A percentile compares a stretch with the other conserved stretches of the same genome.
Conservation (phyloP, 64 coral and sea anemone species). For the Cladopsammia gracilis region DNA sequence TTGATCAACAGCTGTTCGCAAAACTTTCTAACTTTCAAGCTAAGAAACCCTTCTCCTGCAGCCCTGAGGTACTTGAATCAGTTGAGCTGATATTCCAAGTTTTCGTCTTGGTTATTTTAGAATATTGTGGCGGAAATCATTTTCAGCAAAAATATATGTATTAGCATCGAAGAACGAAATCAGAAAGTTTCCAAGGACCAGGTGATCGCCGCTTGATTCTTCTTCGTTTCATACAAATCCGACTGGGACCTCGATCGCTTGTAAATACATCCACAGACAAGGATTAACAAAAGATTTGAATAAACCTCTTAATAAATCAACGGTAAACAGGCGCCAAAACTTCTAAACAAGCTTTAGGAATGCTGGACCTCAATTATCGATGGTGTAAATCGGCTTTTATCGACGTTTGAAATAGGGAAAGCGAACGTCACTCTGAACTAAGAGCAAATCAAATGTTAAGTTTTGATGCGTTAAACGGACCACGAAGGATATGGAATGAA, state of each 20-base stretch:
- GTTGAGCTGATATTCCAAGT: no score
- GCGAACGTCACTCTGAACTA: neutral
- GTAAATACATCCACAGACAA: neutral
- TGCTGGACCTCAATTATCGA: neutral
- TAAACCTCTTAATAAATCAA: neutral
- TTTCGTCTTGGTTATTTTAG: no score
- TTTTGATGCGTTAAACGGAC: neutral
- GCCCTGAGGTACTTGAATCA: no score
- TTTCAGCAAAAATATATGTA: no score
- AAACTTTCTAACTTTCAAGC: no score
- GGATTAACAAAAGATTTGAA: slow-evolving; percentile 11
- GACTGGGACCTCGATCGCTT: no score
- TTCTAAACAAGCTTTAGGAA: neutral
- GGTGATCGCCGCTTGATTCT: neutral
- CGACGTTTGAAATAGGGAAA: neutral
- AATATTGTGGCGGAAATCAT: no score
- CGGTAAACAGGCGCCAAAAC: neutral
- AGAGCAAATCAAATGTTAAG: no score
- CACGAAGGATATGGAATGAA: no score
- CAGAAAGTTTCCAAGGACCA: no score
- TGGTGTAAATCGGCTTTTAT: neutral
- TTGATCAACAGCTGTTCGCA: neutral
- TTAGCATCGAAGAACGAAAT: no score
- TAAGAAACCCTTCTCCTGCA: no score
- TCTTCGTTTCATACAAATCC: neutral